Conservation (phyloP, 2,113 vertebrate genomes). For the Microtus pennsylvanicus region DNA sequence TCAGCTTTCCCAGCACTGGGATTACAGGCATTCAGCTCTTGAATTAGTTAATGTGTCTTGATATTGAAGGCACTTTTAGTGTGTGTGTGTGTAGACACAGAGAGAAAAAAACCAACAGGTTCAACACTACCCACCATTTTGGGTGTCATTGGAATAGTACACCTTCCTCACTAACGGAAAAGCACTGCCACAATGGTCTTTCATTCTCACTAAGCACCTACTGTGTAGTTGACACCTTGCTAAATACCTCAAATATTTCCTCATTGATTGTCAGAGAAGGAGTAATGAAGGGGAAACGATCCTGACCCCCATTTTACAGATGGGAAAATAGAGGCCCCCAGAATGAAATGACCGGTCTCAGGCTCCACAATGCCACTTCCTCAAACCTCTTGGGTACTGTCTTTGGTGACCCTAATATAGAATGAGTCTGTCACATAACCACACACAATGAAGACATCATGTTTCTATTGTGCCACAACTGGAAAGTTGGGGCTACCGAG, state of each 20-base stretch:
- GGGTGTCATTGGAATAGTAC: not conserved
- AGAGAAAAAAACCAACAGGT: not conserved
- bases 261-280: not conserved
- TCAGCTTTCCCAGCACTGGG: not conserved
- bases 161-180: not conserved
- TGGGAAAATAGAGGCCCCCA: not conserved
- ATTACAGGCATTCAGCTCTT: not conserved
- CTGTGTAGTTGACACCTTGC: not conserved
- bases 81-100: not conserved
- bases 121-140: not conserved
- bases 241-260: not conserved
- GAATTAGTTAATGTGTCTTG: not conserved
- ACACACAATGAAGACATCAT: not conserved
- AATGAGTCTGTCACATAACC: not conserved
- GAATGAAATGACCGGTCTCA: not conserved
- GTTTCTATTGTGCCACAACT: not conserved
- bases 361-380: not conserved
- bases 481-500: not conserved
- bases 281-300: not conserved
- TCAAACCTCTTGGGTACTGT: not conserved
- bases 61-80: not conserved
- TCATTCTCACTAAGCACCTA: not conserved
- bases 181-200: fast-evolving
- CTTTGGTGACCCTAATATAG: not conserved
- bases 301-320: not conserved